phyloP scores from a whole-genome alignment of 2,797 vertebrate species.

The Vireo griseus region DNA sequence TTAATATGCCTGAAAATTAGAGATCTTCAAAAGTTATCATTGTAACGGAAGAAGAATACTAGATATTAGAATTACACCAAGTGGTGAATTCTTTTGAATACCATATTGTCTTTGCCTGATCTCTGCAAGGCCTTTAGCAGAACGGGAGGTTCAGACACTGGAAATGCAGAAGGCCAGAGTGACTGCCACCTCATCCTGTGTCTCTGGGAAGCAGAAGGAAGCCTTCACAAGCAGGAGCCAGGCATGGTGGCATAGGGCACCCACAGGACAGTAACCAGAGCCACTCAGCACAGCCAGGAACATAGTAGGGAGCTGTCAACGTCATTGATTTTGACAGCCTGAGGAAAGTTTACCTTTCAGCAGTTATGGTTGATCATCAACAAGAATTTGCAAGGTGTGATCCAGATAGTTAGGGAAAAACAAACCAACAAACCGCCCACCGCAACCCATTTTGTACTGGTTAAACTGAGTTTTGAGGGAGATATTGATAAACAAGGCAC shows the following conservation, averaged over 20 bases:
- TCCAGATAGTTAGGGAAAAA: background rate
- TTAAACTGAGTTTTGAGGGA: background rate
- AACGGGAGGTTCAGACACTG: rapidly evolving
- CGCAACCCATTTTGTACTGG: background rate
- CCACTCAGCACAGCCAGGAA: background rate
- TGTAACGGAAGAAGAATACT: background rate
- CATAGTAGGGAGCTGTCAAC: background rate
- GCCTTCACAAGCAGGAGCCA: background rate
- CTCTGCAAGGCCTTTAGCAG: background rate
- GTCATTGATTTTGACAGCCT: background rate
- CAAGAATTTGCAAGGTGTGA: background rate
- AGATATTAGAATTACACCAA: background rate
- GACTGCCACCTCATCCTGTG: background rate
- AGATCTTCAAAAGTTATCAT: background rate
- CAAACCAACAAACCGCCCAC: background rate
- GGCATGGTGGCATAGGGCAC: background rate
- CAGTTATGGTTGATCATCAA: background rate
- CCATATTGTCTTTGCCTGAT: background rate
- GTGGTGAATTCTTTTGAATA: background rate
- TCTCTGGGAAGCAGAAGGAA: background rate
- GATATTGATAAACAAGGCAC: background rate
- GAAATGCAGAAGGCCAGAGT: background rate
- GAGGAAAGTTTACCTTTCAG: background rate
- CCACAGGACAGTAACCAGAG: background rate
- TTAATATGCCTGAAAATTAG: background rate